Evolutionary conservation across 2,888 invertebrate genomes (phyloP), one percentile per base, ranked within the genome.

Genomic region (Ophioninae sp.): DNA sequence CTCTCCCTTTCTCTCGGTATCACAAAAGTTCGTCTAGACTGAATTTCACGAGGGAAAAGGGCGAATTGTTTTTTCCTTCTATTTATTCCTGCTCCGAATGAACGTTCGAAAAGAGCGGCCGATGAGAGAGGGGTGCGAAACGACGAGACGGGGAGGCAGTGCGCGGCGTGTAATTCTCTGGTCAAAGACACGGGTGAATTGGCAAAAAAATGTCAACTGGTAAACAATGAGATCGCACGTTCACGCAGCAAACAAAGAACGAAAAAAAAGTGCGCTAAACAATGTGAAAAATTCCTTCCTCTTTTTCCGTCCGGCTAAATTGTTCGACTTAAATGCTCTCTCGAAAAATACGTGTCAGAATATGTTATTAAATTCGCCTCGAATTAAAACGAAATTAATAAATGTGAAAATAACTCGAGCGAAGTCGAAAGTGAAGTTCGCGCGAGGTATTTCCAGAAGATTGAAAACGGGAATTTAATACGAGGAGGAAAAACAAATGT

Each of bases 11-110:
- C 87, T 79, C 85, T 76, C 84, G 85, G 88, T 89, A 88, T 89
- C 87, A 87, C 87, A 87, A 88, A 88, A 89, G 89, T 88, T 88
- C 87, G 88, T 89, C 89, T 87, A 88, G 87, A 89, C 88, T 79
- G 86, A 72, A 87, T 85, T 86, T 83, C 81, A 81, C 74, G 73
- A 44, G 82, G 85, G 50, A 67, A 85, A 79, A 85, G 70, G 79
- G 44, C 56, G 20, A 21, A 21, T 21, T 62, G 64, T 81, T 72
- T 81, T 61, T 76, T 72, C 37, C 30, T 74, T 56, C 17, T 39
- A 17, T 23, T 44, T 30, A 72, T 41, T 37, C 7, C 37, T 30
- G 23, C 30, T 23, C 23, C 6, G 20, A 23, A 61, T 62, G 68
- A 68, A 21, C 61, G 67, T 69, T 77, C 73, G 80, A 79, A 79